A percentile compares a stretch with the other conserved stretches of the same genome.
Evolutionary conservation across 2,888 invertebrate genomes (phyloP).

Genomic region (Drosophila parthenogenetica): DNA sequence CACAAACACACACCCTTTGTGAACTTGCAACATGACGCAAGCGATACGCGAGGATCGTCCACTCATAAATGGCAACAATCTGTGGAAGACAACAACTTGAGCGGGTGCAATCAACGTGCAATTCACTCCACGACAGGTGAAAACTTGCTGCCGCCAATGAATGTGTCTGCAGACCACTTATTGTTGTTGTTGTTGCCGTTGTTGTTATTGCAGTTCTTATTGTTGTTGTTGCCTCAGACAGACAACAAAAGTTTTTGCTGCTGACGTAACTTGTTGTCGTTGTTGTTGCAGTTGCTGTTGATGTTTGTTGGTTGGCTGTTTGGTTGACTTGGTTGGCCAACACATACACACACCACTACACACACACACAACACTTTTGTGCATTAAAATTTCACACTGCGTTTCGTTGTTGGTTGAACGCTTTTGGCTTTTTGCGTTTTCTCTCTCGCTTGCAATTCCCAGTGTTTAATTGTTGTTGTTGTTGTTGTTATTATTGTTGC

Average conservation of each 20-base stretch:
- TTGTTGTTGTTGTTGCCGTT: slow-evolving; percentile 21
- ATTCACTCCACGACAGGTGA: slow-evolving; percentile 71
- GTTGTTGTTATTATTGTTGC: slow-evolving; percentile 40
- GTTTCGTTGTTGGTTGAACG: slow-evolving; percentile 55
- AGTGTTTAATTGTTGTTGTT: slow-evolving; percentile 40
- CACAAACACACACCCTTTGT: slow-evolving; percentile 5
- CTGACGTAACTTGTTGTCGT: slow-evolving; percentile 41
- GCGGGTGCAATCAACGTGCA: slow-evolving; percentile 71
- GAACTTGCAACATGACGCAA: slow-evolving; percentile 48
- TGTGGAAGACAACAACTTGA: slow-evolving; percentile 31
- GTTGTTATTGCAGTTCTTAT: slow-evolving; percentile 25
- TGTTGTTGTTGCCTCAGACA: slow-evolving; percentile 59
- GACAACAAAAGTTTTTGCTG: slow-evolving; percentile 67
- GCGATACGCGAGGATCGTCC: slow-evolving; percentile 54
- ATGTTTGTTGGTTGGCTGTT: slow-evolving; percentile 69
- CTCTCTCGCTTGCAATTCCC: slow-evolving; percentile 36
- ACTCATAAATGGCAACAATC: slow-evolving; percentile 71
- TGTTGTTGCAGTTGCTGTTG: slow-evolving; percentile 50
- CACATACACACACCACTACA: slow-evolving; percentile 44
- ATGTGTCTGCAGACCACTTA: slow-evolving; percentile 45
- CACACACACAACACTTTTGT: slow-evolving; percentile 49
- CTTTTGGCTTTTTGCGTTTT: slow-evolving; percentile 68
- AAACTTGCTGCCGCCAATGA: slow-evolving; percentile 73
- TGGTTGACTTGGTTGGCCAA: slow-evolving; percentile 51
- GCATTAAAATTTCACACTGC: slow-evolving; percentile 75